These are phyloP conservation scores for Drosophila paucipuncta DNA, from an alignment of 2,888 invertebrate genomes.

Conservation along the genomic window DNA sequence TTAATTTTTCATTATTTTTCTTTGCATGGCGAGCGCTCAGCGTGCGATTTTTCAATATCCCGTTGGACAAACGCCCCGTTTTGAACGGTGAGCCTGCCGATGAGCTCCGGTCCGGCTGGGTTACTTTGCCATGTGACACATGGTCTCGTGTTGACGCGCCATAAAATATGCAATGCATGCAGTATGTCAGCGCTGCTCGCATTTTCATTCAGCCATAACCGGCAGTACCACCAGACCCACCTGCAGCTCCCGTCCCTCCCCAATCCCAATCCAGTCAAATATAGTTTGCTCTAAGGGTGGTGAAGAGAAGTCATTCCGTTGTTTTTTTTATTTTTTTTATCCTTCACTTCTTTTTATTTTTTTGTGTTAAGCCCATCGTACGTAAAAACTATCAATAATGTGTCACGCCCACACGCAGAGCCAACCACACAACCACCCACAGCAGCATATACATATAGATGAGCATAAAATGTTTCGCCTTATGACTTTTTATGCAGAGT, in stretches of 20 bases:
- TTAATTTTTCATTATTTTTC: slow-evolving; percentile 60
- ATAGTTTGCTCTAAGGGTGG: slow-evolving; percentile 1
- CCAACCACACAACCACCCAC: slow-evolving; percentile 11
- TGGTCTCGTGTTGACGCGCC: slow-evolving; percentile 79
- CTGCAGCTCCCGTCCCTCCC: not conserved
- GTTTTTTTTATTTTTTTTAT: slow-evolving; percentile 3
- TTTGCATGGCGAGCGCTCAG: slow-evolving; percentile 44
- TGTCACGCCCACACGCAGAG: slow-evolving; percentile 54
- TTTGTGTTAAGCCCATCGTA: slow-evolving; percentile 63
- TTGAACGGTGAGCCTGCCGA: slow-evolving; percentile 27
- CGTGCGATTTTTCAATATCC: slow-evolving; percentile 77
- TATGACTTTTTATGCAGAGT: slow-evolving; percentile 76
- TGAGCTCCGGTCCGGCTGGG: slow-evolving; percentile 8
- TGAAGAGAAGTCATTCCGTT: slow-evolving; percentile 60
- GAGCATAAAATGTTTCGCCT: slow-evolving; percentile 74
- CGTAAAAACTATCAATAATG: slow-evolving; percentile 75
- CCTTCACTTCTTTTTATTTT: slow-evolving; percentile 16
- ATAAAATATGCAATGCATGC: slow-evolving; percentile 81
- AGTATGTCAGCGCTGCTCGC: slow-evolving; percentile 69
- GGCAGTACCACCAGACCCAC: not conserved
- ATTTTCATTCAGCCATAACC: slow-evolving; percentile 24
- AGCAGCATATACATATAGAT: slow-evolving; percentile 24
- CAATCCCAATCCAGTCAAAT: not conserved
- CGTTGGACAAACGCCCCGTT: slow-evolving; percentile 63
- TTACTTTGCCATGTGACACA: slow-evolving; percentile 67